Base-by-base conservation (phyloP, 2,113 vertebrate genomes). In the Chascanopsetta lugubris region DNA sequence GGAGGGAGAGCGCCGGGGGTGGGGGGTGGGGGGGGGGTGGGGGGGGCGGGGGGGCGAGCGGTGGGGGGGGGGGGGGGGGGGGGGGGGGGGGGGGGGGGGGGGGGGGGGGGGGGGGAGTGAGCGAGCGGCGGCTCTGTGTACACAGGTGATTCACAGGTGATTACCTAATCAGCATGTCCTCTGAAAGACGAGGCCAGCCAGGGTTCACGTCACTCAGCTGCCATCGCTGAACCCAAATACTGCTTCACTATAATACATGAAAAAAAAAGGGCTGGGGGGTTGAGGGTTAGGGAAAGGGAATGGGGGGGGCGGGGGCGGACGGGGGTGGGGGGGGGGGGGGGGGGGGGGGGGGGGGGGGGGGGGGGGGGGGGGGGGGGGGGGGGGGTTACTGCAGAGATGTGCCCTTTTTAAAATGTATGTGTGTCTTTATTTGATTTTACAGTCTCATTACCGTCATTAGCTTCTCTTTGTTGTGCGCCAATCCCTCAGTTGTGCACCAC, bases 91-190 rank as follows among this genome's bases (percentile, higher is more conserved):
- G 70, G 50, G 32, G 84, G 83, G 83, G 82, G 69, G 51, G 85
- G n/a, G n/a, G n/a, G n/a, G n/a, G n/a, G n/a, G n/a, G n/a, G n/a
- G n/a, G n/a, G n/a, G n/a, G n/a, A n/a, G n/a, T n/a, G n/a, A n/a
- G n/a, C n/a, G n/a, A 24, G 65, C 34, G 27, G 45, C 18, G 82
- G 76, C 76, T 86, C 79, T 93, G 89, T 92, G 90, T 91, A 91
- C 90, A 87, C 91, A 92, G 91, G 89, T 92, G 90, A 93, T 93
- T 89, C 90, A 87, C 91, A 92, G 91, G 89, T 92, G 90, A 93
- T 93, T 89, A 90, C 85, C 90, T 81, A 90, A 91, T 92, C 89
- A 91, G 78, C 72, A 69, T 88, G 86, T 89, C 85, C 87, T 87
- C 83, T 77, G 42, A 69, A 26, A 79, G 77, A 85, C n/a, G 80